A percentile compares a stretch with the other conserved stretches of the same genome.
These are phyloP conservation scores for Hemistola chrysoprasaria DNA, from an alignment of 2,888 invertebrate species.

Conservation along the genomic window DNA sequence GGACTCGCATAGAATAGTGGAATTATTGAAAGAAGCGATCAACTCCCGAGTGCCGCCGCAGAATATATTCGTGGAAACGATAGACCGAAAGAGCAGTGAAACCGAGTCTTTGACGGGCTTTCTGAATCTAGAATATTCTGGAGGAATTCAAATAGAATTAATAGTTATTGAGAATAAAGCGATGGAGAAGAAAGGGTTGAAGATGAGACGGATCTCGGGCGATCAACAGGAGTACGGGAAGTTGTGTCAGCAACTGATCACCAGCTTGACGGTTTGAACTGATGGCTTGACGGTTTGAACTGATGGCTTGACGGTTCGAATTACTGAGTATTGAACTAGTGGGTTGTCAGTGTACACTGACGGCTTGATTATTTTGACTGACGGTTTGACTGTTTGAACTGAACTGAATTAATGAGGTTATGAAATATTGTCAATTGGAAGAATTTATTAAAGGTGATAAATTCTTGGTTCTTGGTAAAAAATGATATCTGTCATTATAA, in stretches of 20 bases:
- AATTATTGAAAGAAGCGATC: constrained; percentile 89
- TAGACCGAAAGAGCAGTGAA: constrained; percentile 52
- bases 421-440: background rate
- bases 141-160: constrained; percentile 93
- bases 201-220: constrained; percentile 93
- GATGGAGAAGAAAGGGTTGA: constrained; percentile 89
- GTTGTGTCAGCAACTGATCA: constrained; percentile 93
- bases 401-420: background rate
- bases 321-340: constrained; percentile 51
- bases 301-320: constrained; percentile 3
- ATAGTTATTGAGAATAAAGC: constrained; percentile 88
- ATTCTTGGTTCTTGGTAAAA: background rate
- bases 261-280: constrained; percentile 88
- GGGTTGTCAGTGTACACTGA: background rate
- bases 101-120: constrained; percentile 71
- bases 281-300: background rate
- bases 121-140: constrained; percentile 88
- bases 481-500: constrained; percentile 1
- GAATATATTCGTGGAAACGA: constrained; percentile 73
- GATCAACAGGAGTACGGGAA: constrained; percentile 94
- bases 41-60: constrained; percentile 89
- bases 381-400: background rate
- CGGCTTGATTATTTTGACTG: constrained; percentile 1
- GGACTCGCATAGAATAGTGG: constrained; percentile 90
- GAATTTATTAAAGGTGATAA: background rate